phyloP scores from a whole-genome alignment of 1,140 invertebrate species.

The Eumaeus atala region DNA sequence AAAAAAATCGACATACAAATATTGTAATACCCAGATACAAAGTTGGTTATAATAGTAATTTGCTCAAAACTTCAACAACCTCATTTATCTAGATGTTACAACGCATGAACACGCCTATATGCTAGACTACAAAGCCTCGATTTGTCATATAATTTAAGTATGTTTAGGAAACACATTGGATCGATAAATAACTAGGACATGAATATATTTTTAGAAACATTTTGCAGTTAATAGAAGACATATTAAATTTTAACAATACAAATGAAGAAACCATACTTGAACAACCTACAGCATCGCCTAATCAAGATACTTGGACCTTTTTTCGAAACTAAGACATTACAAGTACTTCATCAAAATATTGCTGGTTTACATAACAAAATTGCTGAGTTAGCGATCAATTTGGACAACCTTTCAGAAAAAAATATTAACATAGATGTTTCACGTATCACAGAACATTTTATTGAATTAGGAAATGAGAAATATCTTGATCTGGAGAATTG shows the following conservation, averaged over 20 bases:
- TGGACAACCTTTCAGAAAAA: too few species aligned
- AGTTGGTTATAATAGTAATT: neutral
- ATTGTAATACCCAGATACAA: neutral
- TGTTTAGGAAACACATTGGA: neutral
- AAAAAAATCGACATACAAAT: neutral
- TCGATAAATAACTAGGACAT: neutral
- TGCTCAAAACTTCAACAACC: neutral
- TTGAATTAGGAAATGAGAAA: neutral
- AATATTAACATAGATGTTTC: neutral
- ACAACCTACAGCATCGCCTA: neutral
- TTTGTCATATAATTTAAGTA: neutral
- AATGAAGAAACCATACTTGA: neutral
- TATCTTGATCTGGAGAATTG: neutral
- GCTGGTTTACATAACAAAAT: too few species aligned
- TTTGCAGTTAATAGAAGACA: neutral
- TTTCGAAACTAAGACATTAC: neutral
- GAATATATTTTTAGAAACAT: neutral
- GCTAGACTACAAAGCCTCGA: neutral
- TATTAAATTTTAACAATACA: neutral
- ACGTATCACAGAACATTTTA: neutral
- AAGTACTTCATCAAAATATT: neutral
- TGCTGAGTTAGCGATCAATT: too few species aligned
- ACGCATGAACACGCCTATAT: neutral
- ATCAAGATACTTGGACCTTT: neutral
- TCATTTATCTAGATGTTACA: neutral